Conservation (phyloP, 2,888 invertebrate species). For the Syrista parreyssii region DNA sequence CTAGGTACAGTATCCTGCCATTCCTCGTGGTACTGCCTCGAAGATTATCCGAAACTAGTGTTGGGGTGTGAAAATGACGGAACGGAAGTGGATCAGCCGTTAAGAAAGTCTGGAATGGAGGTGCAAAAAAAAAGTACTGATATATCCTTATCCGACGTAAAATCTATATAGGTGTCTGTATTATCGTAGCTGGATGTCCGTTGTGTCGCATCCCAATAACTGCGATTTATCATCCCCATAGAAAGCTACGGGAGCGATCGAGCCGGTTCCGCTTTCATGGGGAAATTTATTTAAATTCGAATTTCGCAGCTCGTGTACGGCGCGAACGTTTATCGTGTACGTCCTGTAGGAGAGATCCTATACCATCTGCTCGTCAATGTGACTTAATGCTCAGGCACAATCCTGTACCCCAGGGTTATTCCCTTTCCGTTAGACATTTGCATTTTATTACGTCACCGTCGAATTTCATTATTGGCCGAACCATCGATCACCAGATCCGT, state of each 20-base stretch:
- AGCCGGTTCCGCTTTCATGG: neutral
- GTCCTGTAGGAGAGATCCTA: neutral
- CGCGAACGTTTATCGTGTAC: neutral
- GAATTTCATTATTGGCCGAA: constrained; percentile 25
- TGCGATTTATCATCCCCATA: neutral
- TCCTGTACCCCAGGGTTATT: neutral
- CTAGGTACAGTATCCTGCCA: no score
- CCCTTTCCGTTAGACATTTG: neutral
- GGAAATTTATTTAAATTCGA: neutral
- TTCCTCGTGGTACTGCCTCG: neutral
- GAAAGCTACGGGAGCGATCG: neutral
- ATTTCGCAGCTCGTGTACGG: neutral
- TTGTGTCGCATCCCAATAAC: neutral
- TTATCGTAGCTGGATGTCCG: neutral
- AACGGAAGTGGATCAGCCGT: neutral
- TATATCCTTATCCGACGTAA: neutral
- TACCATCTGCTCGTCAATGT: neutral
- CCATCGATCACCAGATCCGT: constrained; percentile 19
- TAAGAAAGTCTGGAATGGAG: neutral
- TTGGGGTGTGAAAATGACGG: neutral
- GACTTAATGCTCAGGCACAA: neutral
- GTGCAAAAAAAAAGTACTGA: neutral
- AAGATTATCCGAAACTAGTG: neutral
- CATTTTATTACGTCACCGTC: constrained; percentile 8
- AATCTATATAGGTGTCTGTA: neutral